These are phyloP conservation scores for Orientallactaga sibirica DNA, from an alignment of 2,797 vertebrate genomes.

Conservation along the genomic window DNA sequence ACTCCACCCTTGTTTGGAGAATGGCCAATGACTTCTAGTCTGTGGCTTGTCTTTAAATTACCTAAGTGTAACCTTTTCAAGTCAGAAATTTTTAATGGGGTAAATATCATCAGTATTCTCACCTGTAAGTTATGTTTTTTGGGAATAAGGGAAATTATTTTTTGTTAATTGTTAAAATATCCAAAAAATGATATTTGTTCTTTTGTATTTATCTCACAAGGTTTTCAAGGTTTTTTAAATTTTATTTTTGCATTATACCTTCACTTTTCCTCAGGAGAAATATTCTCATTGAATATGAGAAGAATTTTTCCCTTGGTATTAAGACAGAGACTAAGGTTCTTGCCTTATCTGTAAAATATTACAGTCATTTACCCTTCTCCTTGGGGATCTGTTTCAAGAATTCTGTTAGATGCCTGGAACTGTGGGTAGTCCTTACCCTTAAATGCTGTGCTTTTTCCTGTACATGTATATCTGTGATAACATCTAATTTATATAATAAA, in stretches of 20 bases:
- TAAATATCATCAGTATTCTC: neutral
- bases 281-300: neutral
- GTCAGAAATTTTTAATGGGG: neutral
- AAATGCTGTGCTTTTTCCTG: neutral
- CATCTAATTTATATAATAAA: neutral
- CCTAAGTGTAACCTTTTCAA: neutral
- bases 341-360: neutral
- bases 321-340: neutral
- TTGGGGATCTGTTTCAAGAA: neutral
- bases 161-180: constrained; percentile 3
- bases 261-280: constrained; percentile 34
- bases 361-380: neutral
- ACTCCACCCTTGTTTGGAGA: neutral
- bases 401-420: neutral
- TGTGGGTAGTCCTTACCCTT: neutral
- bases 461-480: neutral
- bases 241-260: neutral
- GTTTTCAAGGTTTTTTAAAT: neutral
- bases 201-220: neutral
- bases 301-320: constrained; percentile 11
- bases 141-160: neutral
- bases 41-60: constrained; percentile 18
- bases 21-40: neutral
- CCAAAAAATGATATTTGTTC: neutral
- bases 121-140: neutral